A percentile compares a stretch with the other conserved stretches of the same genome.
phyloP scores from a whole-genome alignment of 2,797 vertebrate genomes.

The Clamator glandarius region DNA sequence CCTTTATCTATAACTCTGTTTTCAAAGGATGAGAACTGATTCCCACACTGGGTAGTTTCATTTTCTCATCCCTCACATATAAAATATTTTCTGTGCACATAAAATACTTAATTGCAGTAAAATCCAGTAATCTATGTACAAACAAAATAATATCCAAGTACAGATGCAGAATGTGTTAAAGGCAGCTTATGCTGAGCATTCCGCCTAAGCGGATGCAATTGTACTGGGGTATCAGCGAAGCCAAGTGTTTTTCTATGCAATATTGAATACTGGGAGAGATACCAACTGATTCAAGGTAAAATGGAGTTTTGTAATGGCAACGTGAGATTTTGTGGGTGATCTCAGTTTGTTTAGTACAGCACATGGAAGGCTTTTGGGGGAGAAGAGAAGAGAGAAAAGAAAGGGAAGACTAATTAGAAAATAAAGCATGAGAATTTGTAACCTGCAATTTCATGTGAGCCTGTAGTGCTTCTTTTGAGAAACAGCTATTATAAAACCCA shows the following conservation, averaged over 20 bases:
- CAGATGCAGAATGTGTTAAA: neutral
- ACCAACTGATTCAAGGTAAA: neutral
- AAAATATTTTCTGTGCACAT: neutral
- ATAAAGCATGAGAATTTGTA: conserved; percentile 48
- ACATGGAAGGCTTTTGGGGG: neutral
- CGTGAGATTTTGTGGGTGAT: neutral
- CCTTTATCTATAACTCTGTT: neutral
- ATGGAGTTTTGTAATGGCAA: neutral
- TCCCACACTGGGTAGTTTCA: neutral
- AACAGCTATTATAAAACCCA: neutral
- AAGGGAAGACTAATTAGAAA: conserved; percentile 44
- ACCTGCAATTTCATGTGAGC: conserved; percentile 28
- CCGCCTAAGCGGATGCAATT: neutral
- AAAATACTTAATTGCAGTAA: neutral
- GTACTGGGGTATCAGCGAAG: neutral
- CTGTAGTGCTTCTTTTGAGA: conserved; percentile 16
- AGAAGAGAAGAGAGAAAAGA: neutral
- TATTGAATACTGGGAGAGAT: neutral
- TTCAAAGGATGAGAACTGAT: neutral
- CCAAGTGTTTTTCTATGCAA: neutral
- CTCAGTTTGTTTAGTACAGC: neutral
- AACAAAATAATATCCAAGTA: neutral
- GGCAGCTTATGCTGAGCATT: neutral
- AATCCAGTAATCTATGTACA: neutral
- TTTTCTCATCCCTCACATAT: neutral